Base-by-base conservation (phyloP, 2,797 vertebrate species). In the Sternarchorhynchus goeldii region DNA sequence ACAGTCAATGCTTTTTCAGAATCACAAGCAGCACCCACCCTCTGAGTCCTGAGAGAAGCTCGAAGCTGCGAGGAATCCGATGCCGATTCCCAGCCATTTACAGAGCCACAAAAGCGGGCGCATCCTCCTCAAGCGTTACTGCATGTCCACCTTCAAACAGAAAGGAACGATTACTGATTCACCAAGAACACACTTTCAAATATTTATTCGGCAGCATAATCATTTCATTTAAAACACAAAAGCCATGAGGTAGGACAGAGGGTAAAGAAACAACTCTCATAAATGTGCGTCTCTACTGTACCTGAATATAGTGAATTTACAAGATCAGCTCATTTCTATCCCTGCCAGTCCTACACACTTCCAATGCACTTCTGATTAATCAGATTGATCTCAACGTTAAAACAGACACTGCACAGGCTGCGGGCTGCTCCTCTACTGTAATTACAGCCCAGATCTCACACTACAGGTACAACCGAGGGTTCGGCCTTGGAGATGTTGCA, bases 111-210 rank as follows among this genome's bases (percentile, higher is more conserved):
- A 89, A 86, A 25, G 36, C 86, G 82, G 83, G 70, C 75, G 83
- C 92, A 93, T 94, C 89, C 93, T 94, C 89, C 89, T 84, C 90
- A 73, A 80, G 82, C 81, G 85, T 91, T 90, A 89, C 85, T 87
- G 79, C 83, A 86, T 85, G 86, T 83, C 91, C 88, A 88, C 88
- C 93, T 94, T 86, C 32, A 74, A 69, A 85, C 71, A 90, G 53
- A 87, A 32, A 17, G 32, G 39, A 69, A 12, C 59, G 14, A 63
- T 68, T 68, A 68, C 12, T 2, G 31, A 21, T n/a, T 67, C 16
- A 56, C 2, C 4, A 1, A 56, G 5, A 7, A 58, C 59, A 34
- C 4, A 21, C 34, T 73, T 73, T 45, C 41, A 45, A 45, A 50
- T 50, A 12, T 50, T 50, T 12, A 14, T 14, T 25, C 25, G 25